Conservation (phyloP, 2,113 vertebrate species). For the Marmota flaviventris region DNA sequence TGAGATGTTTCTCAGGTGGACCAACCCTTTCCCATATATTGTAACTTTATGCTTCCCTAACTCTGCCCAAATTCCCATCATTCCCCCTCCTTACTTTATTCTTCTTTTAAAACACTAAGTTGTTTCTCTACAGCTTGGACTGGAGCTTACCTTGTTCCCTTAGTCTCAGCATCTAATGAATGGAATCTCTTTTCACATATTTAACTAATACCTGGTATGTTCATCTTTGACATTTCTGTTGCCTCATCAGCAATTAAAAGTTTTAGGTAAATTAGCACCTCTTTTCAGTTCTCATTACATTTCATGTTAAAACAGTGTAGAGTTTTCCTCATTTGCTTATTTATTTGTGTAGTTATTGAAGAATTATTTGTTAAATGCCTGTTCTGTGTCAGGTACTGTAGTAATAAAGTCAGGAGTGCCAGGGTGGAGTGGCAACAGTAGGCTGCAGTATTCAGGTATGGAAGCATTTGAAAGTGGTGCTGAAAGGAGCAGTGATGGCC, state of each 20-base stretch:
- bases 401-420: no score
- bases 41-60: not conserved
- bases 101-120: not conserved
- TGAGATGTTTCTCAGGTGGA: not conserved
- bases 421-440: not conserved
- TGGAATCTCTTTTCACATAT: slow-evolving; percentile 2
- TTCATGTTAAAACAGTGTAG: not conserved
- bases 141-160: not conserved
- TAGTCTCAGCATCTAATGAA: not conserved
- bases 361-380: not conserved
- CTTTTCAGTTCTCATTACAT: not conserved
- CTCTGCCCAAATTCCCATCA: not conserved
- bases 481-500: not conserved
- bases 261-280: not conserved
- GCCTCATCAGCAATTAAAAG: not conserved
- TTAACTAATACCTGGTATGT: not conserved
- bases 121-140: not conserved
- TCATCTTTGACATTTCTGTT: not conserved
- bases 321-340: not conserved
- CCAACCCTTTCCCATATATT: not conserved
- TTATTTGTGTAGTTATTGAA: not conserved
- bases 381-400: not conserved
- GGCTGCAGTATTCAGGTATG: no score
- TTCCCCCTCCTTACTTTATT: rapidly evolving
- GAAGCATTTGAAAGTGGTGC: not conserved